Base-by-base conservation (phyloP, 2,113 vertebrate genomes). In the Megaceryle torquata region DNA sequence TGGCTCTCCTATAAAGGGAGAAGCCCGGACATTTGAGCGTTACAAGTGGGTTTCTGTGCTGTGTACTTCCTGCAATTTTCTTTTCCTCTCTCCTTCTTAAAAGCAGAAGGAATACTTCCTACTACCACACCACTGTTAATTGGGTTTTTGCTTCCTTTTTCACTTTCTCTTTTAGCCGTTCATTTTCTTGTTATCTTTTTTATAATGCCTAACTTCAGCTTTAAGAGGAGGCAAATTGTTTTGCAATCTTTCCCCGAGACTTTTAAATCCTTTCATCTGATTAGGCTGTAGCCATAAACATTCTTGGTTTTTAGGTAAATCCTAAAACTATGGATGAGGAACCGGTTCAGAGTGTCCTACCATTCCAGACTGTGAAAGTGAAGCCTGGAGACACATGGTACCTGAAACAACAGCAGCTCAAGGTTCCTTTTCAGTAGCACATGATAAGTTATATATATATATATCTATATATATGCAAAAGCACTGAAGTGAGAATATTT, bases 381-480 rank as follows among this genome's bases (percentile, higher is more conserved):
- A 82, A 97, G 51, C 95, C 93, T 25, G 97, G 98, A 95, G 75
- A 94, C 26, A 97, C 96, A 82, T 96, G 98, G 98, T 86, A 80
- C 78, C 98, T 97, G 86, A 98, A 97, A 93, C 95, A 94, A 85
- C 97, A 98, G n/a, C 96, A 96, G 90, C 93, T 98, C 87, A 98
- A 97, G 98, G 98, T 98, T 95, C 91, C 37, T 53, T 75, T 86
- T 65, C 3, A 5, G 12, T 18, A 89, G 56, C 67, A 86, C 63
- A 80, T 89, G 21, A 82, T 76, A 35, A 64, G 17, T 15, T 57
- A 41, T 81, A 57, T 57, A 15, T 13, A 33, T 21, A 24, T 24
- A 24, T 57, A 41, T 81, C 53, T 57, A 15, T 13, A 33, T 21
- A 24, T 24, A 24, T 26, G 5, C 57, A 68, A 76, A 82, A 85